phyloP scores from a whole-genome alignment of 2,113 vertebrate genomes.

The Prunella himalayana region DNA sequence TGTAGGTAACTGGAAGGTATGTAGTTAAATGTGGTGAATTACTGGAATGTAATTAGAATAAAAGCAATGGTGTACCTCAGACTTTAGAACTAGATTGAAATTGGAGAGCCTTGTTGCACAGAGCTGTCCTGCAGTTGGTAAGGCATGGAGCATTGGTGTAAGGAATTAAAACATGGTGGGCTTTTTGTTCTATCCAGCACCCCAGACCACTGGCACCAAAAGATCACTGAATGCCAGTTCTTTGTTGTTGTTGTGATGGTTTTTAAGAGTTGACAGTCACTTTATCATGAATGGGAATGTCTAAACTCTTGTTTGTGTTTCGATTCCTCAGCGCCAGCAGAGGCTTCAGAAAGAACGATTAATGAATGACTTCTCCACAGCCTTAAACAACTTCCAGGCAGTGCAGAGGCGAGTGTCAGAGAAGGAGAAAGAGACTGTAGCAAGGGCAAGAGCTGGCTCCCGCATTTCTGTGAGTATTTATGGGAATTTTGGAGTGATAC shows the following conservation, averaged over 20 bases:
- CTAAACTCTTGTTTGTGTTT: slow-evolving; percentile 12
- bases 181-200: neutral
- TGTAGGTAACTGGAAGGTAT: neutral
- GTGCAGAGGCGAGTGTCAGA: slow-evolving; percentile 88
- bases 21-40: neutral
- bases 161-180: neutral
- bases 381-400: slow-evolving; percentile 92
- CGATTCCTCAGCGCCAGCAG: slow-evolving; percentile 84
- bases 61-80: neutral
- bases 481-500: neutral
- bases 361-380: slow-evolving; percentile 93
- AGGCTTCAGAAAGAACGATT: slow-evolving; percentile 93
- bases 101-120: neutral
- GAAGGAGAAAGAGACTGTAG: slow-evolving; percentile 90
- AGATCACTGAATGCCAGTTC: neutral
- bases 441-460: slow-evolving; percentile 87
- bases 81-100: neutral
- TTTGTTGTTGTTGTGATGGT: too few species aligned
- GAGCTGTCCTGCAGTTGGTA: neutral
- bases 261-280: neutral
- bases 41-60: neutral
- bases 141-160: neutral
- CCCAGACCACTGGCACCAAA: neutral
- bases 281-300: neutral
- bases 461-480: slow-evolving; percentile 82